phyloP scores from a whole-genome alignment of 2,797 vertebrate genomes.

The Melanitta fusca region DNA sequence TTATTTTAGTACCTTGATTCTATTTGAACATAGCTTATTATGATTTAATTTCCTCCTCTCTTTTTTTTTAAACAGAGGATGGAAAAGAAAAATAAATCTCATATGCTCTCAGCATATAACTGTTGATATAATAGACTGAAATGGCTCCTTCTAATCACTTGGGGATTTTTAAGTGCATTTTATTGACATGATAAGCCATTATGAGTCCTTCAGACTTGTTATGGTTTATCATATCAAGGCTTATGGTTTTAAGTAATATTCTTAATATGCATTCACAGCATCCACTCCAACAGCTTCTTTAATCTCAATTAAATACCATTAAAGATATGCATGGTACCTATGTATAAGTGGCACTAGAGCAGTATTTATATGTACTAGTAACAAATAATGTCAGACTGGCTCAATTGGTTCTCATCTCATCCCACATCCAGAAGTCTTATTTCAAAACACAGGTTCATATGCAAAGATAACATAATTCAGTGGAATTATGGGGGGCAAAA shows the following conservation, averaged over 20 bases:
- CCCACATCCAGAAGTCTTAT: neutral
- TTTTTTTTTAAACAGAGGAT: conserved; percentile 61
- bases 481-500: neutral
- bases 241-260: conserved; percentile 65
- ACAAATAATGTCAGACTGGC: conserved; percentile 4
- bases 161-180: conserved; percentile 74
- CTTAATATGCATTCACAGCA: conserved; percentile 58
- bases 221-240: conserved; percentile 61
- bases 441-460: neutral
- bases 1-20: conserved; percentile 64
- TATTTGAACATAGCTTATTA: conserved; percentile 63
- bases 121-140: conserved; percentile 66
- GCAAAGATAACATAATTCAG: neutral
- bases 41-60: conserved; percentile 63
- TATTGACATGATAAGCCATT: conserved; percentile 73
- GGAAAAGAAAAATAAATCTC: conserved; percentile 71
- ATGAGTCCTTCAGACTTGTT: conserved; percentile 66
- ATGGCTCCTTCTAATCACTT: conserved; percentile 67
- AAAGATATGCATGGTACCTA: conserved; percentile 36
- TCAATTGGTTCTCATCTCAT: neutral
- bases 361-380: conserved; percentile 5
- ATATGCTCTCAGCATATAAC: conserved; percentile 44
- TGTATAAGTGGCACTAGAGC: conserved; percentile 10
- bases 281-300: conserved; percentile 49
- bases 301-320: conserved; percentile 60